Conservation (phyloP, 2,113 vertebrate genomes). For the Tautogolabrus adspersus region DNA sequence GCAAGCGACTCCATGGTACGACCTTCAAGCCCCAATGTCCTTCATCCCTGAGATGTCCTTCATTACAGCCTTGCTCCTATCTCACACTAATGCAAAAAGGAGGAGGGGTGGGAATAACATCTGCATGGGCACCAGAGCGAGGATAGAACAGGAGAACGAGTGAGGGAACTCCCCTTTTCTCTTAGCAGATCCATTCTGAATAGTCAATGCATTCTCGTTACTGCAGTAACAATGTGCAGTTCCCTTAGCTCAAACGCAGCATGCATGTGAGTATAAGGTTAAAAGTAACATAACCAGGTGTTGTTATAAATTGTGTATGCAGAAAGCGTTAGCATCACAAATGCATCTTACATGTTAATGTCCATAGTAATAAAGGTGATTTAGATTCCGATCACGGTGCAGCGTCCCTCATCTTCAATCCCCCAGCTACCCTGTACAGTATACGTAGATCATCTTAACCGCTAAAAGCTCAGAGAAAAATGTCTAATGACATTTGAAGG, state of each 20-base stretch:
- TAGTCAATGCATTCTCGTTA: slow-evolving; percentile 36
- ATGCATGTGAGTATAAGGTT: slow-evolving; percentile 3
- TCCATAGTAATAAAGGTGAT: slow-evolving; percentile 42
- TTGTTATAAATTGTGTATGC: slow-evolving; percentile 13
- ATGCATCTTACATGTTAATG: slow-evolving; percentile 58
- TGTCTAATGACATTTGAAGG: slow-evolving; percentile 78
- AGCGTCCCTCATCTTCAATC: slow-evolving; percentile 39
- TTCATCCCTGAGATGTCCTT: slow-evolving; percentile 68
- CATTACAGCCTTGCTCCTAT: slow-evolving; percentile 50
- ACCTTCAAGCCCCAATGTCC: slow-evolving; percentile 78
- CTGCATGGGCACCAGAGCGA: slow-evolving; percentile 39
- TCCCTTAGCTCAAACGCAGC: slow-evolving; percentile 4
- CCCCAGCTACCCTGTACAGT: slow-evolving; percentile 53
- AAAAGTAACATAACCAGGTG: slow-evolving; percentile 6
- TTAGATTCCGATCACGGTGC: slow-evolving; percentile 63
- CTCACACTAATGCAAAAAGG: slow-evolving; percentile 53
- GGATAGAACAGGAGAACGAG: slow-evolving; percentile 25
- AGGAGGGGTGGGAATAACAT: slow-evolving; percentile 57
- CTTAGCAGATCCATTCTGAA: slow-evolving; percentile 24
- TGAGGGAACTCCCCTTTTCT: slow-evolving; percentile 23
- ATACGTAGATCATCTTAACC: slow-evolving; percentile 49
- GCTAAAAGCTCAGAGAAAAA: slow-evolving; percentile 59
- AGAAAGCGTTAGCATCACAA: slow-evolving; percentile 26
- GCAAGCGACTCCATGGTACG: slow-evolving; percentile 48
- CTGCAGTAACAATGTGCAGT: slow-evolving; percentile 33